These are phyloP conservation scores for Accipiter virgatus DNA, from an alignment of 2,113 vertebrate genomes.

Conservation along the genomic window DNA sequence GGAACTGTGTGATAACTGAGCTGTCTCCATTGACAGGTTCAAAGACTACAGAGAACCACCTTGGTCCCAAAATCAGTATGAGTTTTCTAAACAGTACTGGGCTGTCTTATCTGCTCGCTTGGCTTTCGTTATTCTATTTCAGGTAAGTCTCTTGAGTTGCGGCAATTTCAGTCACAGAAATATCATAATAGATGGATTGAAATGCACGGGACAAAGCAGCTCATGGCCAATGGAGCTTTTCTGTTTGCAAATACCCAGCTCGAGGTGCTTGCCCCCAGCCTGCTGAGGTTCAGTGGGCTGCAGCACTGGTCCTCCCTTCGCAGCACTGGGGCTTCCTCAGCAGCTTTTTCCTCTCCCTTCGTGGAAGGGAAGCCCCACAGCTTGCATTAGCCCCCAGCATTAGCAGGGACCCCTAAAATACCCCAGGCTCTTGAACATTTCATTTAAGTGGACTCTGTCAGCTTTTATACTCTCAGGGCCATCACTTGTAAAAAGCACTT, in stretches of 20 bases:
- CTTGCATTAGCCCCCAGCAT: background rate
- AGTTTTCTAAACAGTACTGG: constrained; percentile 97
- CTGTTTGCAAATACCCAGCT: background rate
- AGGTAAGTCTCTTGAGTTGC: constrained; percentile 75
- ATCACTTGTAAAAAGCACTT: background rate
- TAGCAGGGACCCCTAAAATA: background rate
- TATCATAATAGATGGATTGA: background rate
- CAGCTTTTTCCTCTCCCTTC: background rate
- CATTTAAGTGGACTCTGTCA: background rate
- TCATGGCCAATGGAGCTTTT: background rate
- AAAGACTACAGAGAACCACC: constrained; percentile 98
- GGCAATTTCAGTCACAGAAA: background rate
- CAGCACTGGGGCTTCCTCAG: background rate
- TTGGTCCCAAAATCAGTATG: constrained; percentile 86
- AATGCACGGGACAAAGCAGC: background rate
- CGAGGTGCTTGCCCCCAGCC: background rate
- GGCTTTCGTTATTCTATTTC: constrained; percentile 96
- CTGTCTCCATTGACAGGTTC: constrained; percentile 77
- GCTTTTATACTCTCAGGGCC: background rate
- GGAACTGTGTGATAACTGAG: background rate
- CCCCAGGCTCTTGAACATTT: background rate
- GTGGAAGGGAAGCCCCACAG: background rate
- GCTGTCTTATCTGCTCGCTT: constrained; percentile 89
- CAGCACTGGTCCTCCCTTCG: background rate
- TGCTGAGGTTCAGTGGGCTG: background rate